Conservation (phyloP, 2,797 vertebrate species). For the Macropus fuliginosus region DNA sequence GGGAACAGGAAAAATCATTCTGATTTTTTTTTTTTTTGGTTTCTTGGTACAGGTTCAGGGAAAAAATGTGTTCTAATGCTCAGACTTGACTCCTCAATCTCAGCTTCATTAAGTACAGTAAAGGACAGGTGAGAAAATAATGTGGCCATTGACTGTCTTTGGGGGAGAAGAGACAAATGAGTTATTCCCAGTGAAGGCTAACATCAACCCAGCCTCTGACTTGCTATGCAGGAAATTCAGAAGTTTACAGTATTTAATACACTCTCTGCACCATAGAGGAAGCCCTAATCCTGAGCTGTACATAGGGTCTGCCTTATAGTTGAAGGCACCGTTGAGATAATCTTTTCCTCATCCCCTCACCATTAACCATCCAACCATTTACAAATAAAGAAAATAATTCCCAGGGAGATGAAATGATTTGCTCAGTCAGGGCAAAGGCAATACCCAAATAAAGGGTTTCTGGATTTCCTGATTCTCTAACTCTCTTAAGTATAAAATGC, state of each 20-base stretch:
- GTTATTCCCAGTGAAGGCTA: not conserved
- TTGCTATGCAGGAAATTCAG: not conserved
- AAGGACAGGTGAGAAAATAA: not conserved
- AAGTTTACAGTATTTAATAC: not conserved
- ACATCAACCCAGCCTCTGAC: not conserved
- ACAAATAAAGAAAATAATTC: not conserved
- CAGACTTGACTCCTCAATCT: not conserved
- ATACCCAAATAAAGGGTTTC: not conserved
- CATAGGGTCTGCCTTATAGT: not conserved
- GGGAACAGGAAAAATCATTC: not conserved
- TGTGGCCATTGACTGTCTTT: not conserved
- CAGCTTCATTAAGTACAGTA: not conserved
- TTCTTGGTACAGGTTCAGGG: not conserved
- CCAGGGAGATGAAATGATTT: not conserved
- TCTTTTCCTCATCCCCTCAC: not conserved
- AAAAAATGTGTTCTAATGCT: not conserved
- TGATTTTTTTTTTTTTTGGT: not conserved
- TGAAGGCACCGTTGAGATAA: not conserved
- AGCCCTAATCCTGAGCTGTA: not conserved
- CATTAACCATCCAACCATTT: not conserved
- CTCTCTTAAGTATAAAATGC: not conserved
- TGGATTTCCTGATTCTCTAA: not conserved
- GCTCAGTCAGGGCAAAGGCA: not conserved
- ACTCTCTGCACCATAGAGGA: not conserved
- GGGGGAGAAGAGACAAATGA: not conserved